Conservation (phyloP, 1,140 invertebrate genomes). For the Drosophila tani region DNA sequence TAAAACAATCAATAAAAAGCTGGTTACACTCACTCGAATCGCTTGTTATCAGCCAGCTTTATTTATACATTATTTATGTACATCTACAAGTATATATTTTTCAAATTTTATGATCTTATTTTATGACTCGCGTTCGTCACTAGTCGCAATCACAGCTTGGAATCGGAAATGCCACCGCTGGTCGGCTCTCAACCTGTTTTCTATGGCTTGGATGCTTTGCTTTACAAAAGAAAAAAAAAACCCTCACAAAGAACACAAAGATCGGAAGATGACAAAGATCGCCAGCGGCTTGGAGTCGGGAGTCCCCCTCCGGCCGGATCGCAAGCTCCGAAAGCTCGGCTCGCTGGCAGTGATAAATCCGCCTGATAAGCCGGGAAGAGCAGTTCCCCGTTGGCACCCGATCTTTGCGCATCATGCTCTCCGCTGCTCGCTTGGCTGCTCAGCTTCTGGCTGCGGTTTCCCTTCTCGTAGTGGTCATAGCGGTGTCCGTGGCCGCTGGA, state of each 20-base stretch:
- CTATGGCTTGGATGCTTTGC: constrained; percentile 9
- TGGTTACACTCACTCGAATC: background rate
- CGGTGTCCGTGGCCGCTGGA: constrained; percentile 2
- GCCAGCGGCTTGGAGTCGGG: background rate
- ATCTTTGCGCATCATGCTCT: constrained; percentile 17
- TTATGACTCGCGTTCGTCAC: constrained; percentile 7
- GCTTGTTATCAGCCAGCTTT: background rate
- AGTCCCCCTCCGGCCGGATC: constrained; percentile 4
- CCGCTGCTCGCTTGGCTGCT: background rate
- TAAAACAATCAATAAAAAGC: too few species aligned
- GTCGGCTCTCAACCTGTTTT: constrained; percentile 20
- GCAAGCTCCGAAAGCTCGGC: constrained; percentile 27
- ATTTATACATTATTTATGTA: background rate
- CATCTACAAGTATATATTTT: background rate
- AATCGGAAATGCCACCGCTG: constrained; percentile 17
- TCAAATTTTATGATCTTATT: background rate
- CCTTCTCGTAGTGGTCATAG: constrained; percentile 1
- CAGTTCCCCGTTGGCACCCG: constrained; percentile 25
- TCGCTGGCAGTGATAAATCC: constrained; percentile 19
- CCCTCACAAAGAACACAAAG: constrained; percentile 10
- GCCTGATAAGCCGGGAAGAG: constrained; percentile 7
- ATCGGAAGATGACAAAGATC: background rate
- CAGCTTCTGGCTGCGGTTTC: background rate
- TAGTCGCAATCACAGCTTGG: background rate
- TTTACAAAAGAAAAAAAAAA: background rate